Evolutionary conservation across 2,888 invertebrate species (phyloP).

Genomic region (Antheraea yamamai): DNA sequence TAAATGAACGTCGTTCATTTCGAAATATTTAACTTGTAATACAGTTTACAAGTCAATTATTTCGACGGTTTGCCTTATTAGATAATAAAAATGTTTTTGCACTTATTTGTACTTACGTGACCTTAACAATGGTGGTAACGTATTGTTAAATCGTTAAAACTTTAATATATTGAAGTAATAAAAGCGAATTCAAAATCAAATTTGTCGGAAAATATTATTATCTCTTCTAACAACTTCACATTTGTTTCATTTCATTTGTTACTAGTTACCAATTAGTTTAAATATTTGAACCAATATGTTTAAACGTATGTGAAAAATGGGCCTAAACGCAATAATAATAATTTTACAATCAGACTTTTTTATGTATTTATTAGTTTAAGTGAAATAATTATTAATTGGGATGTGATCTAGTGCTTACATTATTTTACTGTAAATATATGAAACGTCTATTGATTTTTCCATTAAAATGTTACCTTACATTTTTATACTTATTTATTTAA

Average conservation of each 20-base stretch:
- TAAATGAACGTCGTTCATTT: background rate
- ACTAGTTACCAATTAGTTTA: background rate
- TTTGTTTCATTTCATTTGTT: background rate
- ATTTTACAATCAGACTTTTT: background rate
- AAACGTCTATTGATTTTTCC: background rate
- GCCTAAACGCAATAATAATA: background rate
- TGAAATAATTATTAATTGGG: background rate
- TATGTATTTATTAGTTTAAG: constrained; percentile 2
- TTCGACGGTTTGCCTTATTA: constrained; percentile 3
- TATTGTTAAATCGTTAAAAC: background rate
- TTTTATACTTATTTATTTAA: background rate
- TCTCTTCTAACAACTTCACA: background rate
- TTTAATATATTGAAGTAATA: background rate
- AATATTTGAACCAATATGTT: background rate
- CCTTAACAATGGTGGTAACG: constrained; percentile 4
- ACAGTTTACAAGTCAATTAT: background rate
- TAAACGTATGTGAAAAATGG: background rate
- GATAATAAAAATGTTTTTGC: background rate
- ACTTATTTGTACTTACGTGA: background rate
- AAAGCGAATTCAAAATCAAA: background rate
- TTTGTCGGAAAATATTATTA: background rate
- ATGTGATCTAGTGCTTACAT: constrained; percentile 3
- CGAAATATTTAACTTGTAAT: background rate
- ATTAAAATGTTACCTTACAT: constrained; percentile 10
- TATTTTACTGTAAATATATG: constrained; percentile 12